Evolutionary conservation across 2,797 vertebrate genomes (phyloP).

Genomic region (Glossophaga mutica): DNA sequence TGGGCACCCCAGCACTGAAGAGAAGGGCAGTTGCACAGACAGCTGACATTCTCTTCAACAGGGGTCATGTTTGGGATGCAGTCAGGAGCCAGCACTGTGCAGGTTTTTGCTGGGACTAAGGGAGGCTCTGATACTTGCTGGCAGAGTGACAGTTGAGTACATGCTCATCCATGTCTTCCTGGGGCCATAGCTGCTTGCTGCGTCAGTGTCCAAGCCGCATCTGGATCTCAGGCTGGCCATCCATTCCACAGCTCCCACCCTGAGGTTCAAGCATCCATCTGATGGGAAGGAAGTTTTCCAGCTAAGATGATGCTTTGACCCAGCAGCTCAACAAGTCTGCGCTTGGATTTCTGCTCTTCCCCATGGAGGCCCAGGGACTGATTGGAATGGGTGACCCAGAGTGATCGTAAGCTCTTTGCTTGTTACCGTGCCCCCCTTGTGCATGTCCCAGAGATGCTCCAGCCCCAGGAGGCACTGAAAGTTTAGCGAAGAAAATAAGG

Average conservation of each 20-base stretch:
- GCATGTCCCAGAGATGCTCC: neutral
- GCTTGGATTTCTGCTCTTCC: neutral
- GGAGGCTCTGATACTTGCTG: neutral
- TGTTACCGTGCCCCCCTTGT: neutral
- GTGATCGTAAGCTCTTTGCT: neutral
- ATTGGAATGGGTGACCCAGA: neutral
- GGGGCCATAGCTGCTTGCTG: neutral
- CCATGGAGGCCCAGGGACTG: neutral
- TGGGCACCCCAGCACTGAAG: neutral
- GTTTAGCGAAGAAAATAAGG: conserved; percentile 69
- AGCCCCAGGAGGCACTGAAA: conserved; percentile 56
- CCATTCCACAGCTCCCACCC: neutral
- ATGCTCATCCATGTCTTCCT: neutral
- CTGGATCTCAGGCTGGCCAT: neutral
- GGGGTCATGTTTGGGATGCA: neutral
- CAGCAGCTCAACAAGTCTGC: neutral
- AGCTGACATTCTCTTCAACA: neutral
- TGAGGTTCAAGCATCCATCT: neutral
- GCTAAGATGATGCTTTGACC: neutral
- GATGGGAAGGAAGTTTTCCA: neutral
- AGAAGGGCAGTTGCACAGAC: neutral
- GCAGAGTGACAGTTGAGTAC: neutral
- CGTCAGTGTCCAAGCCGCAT: neutral
- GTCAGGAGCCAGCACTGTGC: neutral
- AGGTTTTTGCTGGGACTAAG: too few species aligned